Evolutionary conservation across 2,797 vertebrate genomes (phyloP).

Genomic region (Chromis chromis): DNA sequence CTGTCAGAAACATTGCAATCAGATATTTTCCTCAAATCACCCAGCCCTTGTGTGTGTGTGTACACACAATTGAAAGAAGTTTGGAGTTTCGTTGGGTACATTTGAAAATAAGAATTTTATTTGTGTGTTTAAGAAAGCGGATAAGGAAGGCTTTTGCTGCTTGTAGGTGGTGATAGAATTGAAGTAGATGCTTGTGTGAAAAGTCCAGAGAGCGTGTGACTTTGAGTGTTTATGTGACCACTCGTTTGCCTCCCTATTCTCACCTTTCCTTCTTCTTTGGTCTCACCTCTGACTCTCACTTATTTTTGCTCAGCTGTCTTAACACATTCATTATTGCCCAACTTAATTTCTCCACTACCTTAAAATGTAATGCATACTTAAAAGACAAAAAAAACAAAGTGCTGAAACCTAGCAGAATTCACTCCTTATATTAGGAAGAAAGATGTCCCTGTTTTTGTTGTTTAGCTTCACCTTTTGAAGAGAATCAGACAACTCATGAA

Average conservation of each 20-base stretch:
- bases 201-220: constrained; percentile 23
- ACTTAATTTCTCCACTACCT: constrained; percentile 10
- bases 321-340: constrained; percentile 29
- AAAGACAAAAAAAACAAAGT: not conserved
- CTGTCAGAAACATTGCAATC: no score
- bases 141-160: constrained; percentile 7
- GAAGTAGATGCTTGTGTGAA: constrained; percentile 10
- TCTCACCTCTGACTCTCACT: constrained; percentile 28
- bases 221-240: constrained; percentile 17
- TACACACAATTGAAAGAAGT: no score
- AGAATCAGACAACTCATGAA: constrained; percentile 35
- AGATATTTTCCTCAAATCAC: no score
- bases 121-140: not conserved
- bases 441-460: not conserved
- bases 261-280: constrained; percentile 16
- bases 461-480: constrained; percentile 22
- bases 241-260: not conserved
- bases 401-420: not conserved
- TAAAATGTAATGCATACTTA: constrained; percentile 21
- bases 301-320: constrained; percentile 19
- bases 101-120: constrained; percentile 5
- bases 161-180: constrained; percentile 30
- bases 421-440: not conserved
- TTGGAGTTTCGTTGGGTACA: not conserved
- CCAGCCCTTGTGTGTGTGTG: no score